Percentiles rank a stretch among this genome's conserved stretches.
Evolutionary conservation across 2,797 vertebrate genomes (phyloP).

Genomic region (Argentina silus): DNA sequence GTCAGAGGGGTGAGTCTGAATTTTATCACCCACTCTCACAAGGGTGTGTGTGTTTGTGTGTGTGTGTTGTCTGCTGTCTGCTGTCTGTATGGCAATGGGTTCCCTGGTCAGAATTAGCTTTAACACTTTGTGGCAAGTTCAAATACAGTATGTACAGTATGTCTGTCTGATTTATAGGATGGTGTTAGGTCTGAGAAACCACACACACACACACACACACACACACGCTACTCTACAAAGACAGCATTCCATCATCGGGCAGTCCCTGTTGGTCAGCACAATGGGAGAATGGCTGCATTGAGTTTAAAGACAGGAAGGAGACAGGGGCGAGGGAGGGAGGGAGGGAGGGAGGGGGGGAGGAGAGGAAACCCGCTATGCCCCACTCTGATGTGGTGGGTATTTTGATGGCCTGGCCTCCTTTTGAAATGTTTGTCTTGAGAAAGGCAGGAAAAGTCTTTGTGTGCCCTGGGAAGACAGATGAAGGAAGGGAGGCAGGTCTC

Average conservation of each 20-base stretch:
- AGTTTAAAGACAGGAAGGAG: slow-evolving; percentile 55
- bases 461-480: not conserved
- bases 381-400: slow-evolving; percentile 20
- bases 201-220: not conserved
- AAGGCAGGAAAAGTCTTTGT: slow-evolving; percentile 45
- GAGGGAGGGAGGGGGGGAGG: not conserved
- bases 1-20: slow-evolving; percentile 50
- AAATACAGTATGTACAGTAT: not conserved
- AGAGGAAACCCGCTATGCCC: slow-evolving; percentile 34
- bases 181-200: not conserved
- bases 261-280: slow-evolving; percentile 27
- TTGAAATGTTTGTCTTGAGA: slow-evolving; percentile 35
- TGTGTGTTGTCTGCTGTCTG: too few relatives aligned
- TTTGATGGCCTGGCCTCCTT: slow-evolving; percentile 49
- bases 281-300: slow-evolving; percentile 10
- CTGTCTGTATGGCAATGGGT: too few relatives aligned
- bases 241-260: slow-evolving; percentile 29
- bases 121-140: not conserved
- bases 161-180: not conserved
- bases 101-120: not conserved
- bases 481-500: not conserved
- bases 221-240: slow-evolving; percentile 14
- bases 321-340: not conserved
- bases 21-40: slow-evolving; percentile 43
- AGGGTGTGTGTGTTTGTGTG: not conserved